These are phyloP conservation scores for Drosophila pruinosa DNA, from an alignment of 1,140 invertebrate species.

Conservation along the genomic window DNA sequence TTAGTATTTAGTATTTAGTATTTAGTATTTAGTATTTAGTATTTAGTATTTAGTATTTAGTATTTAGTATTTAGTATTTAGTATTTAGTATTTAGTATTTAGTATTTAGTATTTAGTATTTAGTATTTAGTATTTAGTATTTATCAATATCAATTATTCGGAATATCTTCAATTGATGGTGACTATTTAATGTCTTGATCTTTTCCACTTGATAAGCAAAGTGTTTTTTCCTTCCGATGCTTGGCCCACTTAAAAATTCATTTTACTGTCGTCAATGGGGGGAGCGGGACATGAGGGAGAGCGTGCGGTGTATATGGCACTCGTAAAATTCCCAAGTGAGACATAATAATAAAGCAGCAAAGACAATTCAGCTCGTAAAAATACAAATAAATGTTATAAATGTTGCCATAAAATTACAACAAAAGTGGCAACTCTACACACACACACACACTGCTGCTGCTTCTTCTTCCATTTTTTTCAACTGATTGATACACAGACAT, in stretches of 20 bases:
- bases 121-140: no score
- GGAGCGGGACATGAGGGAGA: no score
- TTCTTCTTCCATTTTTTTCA: slow-evolving; percentile 34
- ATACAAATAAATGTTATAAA: slow-evolving; percentile 80
- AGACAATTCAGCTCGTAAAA: slow-evolving; percentile 77
- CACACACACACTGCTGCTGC: slow-evolving; percentile 12
- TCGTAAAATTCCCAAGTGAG: slow-evolving; percentile 71
- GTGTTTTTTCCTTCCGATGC: neutral
- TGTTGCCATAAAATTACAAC: slow-evolving; percentile 77
- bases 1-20: no score
- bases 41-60: no score
- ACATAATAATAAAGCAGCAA: slow-evolving; percentile 79
- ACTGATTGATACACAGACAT: slow-evolving; percentile 66
- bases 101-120: no score
- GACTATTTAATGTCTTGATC: slow-evolving; percentile 20
- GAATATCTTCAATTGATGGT: slow-evolving; percentile 8
- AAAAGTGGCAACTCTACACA: slow-evolving; percentile 37
- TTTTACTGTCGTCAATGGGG: neutral
- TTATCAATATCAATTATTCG: no score
- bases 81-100: no score
- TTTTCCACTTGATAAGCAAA: slow-evolving; percentile 10
- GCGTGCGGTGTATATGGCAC: slow-evolving; percentile 2
- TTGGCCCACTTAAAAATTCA: slow-evolving; percentile 29
- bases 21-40: no score
- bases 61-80: no score